Percentiles rank a stretch among this genome's conserved stretches.
Conservation (phyloP, 2,888 invertebrate species). For the Macaria liturata region DNA sequence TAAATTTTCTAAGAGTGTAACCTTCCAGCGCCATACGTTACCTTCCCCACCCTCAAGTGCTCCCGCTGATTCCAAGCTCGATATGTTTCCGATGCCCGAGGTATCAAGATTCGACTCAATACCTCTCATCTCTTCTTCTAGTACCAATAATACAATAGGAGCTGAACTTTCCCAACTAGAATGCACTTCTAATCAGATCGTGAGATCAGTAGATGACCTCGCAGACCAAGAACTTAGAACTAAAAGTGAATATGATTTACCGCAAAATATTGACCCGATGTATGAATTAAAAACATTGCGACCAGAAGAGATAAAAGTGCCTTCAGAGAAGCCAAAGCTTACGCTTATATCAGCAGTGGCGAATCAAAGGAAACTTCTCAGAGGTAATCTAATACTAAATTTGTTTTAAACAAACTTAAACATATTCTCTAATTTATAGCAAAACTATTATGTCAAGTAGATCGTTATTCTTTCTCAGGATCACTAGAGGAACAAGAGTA, state of each 20-base stretch:
- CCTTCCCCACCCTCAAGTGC: slow-evolving; percentile 89
- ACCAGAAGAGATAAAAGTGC: slow-evolving; percentile 80
- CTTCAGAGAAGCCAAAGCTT: slow-evolving; percentile 81
- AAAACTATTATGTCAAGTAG: slow-evolving; percentile 1
- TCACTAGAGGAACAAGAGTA: slow-evolving; percentile 90
- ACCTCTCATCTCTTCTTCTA: slow-evolving; percentile 44
- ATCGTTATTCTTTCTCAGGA: slow-evolving; percentile 67
- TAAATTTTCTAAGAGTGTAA: slow-evolving; percentile 94
- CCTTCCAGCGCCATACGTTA: slow-evolving; percentile 92
- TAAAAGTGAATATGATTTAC: slow-evolving; percentile 57
- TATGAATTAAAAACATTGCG: slow-evolving; percentile 68
- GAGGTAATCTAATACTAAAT: slow-evolving; percentile 61
- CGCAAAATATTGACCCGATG: slow-evolving; percentile 57
- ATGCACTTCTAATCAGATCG: slow-evolving; percentile 46
- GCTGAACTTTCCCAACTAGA: slow-evolving; percentile 39
- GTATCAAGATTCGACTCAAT: slow-evolving; percentile 34
- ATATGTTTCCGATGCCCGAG: slow-evolving; percentile 68
- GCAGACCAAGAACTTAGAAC: slow-evolving; percentile 55
- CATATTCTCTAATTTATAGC: slow-evolving; percentile 6
- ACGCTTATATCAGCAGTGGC: slow-evolving; percentile 82
- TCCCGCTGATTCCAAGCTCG: slow-evolving; percentile 57
- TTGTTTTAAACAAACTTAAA: not conserved
- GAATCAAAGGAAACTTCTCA: slow-evolving; percentile 83
- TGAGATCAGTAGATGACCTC: slow-evolving; percentile 37
- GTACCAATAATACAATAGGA: slow-evolving; percentile 31